These are phyloP conservation scores for Notiomystis cincta DNA, from an alignment of 2,113 vertebrate species.

Conservation along the genomic window DNA sequence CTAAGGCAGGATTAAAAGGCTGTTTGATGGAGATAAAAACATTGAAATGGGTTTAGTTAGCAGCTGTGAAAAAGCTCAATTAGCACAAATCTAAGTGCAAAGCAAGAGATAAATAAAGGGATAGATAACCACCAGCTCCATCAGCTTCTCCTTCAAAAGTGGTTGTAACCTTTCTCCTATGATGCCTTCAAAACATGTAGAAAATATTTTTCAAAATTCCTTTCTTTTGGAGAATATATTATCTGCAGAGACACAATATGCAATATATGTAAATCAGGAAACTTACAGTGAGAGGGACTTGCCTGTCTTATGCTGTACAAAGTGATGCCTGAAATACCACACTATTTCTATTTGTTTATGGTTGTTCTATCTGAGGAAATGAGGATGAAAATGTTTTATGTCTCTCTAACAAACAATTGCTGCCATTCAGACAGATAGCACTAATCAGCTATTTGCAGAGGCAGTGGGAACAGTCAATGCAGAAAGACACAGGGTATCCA, in stretches of 20 bases:
- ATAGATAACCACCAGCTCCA: neutral
- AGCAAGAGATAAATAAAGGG: neutral
- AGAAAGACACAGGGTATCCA: neutral
- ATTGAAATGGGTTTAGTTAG: neutral
- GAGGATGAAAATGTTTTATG: neutral
- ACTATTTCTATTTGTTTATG: neutral
- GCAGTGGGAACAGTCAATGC: neutral
- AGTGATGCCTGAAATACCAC: neutral
- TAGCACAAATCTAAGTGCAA: neutral
- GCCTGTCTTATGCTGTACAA: neutral
- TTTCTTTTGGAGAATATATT: neutral
- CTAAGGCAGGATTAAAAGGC: neutral
- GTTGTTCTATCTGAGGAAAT: neutral
- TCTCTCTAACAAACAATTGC: neutral
- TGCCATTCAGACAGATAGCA: neutral
- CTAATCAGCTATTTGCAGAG: constrained; percentile 10
- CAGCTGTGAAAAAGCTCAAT: neutral
- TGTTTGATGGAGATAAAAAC: neutral
- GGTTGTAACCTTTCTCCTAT: neutral
- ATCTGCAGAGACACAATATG: neutral
- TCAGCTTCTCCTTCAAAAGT: neutral
- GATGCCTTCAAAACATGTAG: neutral
- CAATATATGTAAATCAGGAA: neutral
- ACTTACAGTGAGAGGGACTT: neutral
- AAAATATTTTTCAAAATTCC: neutral